phyloP scores from a whole-genome alignment of 2,113 vertebrate species.

The Sula dactylatra region DNA sequence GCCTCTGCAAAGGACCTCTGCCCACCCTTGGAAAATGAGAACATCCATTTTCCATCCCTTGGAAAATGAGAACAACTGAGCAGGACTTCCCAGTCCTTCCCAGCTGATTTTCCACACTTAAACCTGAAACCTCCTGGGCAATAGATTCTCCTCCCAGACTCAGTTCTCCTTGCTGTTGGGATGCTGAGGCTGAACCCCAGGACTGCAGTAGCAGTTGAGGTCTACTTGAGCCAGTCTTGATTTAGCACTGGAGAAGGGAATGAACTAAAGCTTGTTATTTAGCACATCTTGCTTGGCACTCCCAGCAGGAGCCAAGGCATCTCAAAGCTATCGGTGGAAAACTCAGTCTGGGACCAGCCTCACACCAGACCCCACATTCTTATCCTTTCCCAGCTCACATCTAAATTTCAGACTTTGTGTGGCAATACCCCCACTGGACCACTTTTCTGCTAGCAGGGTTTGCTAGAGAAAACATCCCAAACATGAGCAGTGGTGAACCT shows the following conservation, averaged over 20 bases:
- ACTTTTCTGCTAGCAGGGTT: neutral
- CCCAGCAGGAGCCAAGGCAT: neutral
- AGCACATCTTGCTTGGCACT: too few species aligned
- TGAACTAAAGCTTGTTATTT: neutral
- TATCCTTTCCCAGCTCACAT: neutral
- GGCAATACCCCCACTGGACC: neutral
- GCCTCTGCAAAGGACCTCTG: neutral
- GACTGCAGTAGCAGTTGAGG: neutral
- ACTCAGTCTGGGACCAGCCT: neutral
- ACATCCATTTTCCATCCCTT: neutral
- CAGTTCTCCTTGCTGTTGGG: neutral
- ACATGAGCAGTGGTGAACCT: neutral
- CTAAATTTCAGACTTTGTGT: accelerated
- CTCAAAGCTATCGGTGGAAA: neutral
- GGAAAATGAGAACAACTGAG: neutral
- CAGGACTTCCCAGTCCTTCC: neutral
- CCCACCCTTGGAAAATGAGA: neutral
- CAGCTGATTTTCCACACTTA: neutral
- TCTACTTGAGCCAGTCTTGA: neutral
- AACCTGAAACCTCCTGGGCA: neutral
- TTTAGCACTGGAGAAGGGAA: neutral
- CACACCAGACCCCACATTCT: neutral
- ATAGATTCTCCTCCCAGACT: accelerated
- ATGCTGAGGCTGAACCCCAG: neutral
- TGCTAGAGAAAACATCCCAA: neutral